Base-by-base conservation (phyloP, 1,140 invertebrate genomes). In the Lasioglossum baleicum region DNA sequence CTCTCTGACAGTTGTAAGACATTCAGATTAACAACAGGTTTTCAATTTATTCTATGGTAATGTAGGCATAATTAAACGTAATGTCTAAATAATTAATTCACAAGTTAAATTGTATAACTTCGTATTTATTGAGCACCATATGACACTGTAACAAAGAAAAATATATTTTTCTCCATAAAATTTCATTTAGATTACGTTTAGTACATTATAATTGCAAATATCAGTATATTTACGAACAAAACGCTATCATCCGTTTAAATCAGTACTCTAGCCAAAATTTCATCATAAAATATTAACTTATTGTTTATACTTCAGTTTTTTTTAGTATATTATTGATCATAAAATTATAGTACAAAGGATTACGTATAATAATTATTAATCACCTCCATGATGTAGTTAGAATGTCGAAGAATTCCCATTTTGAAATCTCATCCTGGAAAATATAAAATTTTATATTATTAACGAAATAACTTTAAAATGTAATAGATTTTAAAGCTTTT, bases 181-280 rank as follows among this genome's bases (percentile, higher is more conserved):
- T 4, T 60, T n/a, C 7, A 64, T 77, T 70, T n/a, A 20, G 0
- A 26, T 17, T 58, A 56, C 20, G 40, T 42, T 61, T 71, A 44
- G 1, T 56, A 2, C 53, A 53, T 61, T 20, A 20, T 31, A 7
- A 13, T 7, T 53, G 15, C 0, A 68, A 78, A 61, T 66, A n/a
- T 82, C 83, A 84, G 83, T 15, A 10, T n/a, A 68, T 13, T 40
- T 44, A 31, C 42, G 61, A 92, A 91, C 90, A 90, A 82, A 74
- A 48, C 60, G 56, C 81, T 91, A 83, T 92, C 90, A 92, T 91
- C 90, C 91, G 88, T 92, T 87, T 76, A 67, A 88, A 77, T 92
- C 92, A 92, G 92, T 87, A 92, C 92, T 92, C 92, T 92, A 92
- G 92, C 91, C 92, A 90, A 84, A 80, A 63, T 81, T 80, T 92